Base-by-base conservation (phyloP, 2,797 vertebrate genomes). In the Silurus lanzhouensis region DNA sequence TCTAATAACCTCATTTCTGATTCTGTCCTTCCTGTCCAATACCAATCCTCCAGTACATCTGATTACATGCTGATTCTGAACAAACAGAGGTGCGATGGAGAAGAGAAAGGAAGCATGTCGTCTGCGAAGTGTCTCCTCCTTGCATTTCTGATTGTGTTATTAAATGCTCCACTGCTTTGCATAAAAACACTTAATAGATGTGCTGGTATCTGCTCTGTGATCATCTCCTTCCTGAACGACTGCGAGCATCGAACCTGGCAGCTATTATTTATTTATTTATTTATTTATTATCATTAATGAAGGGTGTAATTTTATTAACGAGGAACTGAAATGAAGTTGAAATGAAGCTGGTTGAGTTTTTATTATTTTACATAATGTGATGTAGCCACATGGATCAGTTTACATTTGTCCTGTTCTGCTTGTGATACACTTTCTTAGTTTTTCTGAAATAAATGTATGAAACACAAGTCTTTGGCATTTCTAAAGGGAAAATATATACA, bases 361-460 rank as follows among this genome's bases (percentile, higher is more conserved):
- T 7, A 1, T 27, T 0, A 27, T 58, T 60, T 9, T 20, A 38
- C 57, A 20, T 13, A 3, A 31, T 31, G 52, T 76, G 5, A 31
- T 58, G 52, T 76, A 74, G 71, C 71, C 14, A 55, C 71, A 25
- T 0, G n/a, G 20, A 57, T 57, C 13, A 9, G 70, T 58, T 86
- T 38, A 67, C 48, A 5, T 67, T 63, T 38, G 27, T 87, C 64
- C 61, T 85, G 55, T 68, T 86, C 85, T 76, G 76, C 61, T 83
- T 86, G 75, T 72, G 84, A 68, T 80, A 48, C 55, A 55, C 61
- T 84, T 87, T 76, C 68, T 81, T 64, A 84, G 27, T 86, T 87
- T 80, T 74, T 81, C 64, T 86, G 27, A 84, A 89, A 87, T 89
- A 86, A 87, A 89, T 66, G 55, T 87, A 75, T 31, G 31, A 9